Evolutionary conservation across 2,113 vertebrate genomes (phyloP).

Genomic region (Azemiops feae): DNA sequence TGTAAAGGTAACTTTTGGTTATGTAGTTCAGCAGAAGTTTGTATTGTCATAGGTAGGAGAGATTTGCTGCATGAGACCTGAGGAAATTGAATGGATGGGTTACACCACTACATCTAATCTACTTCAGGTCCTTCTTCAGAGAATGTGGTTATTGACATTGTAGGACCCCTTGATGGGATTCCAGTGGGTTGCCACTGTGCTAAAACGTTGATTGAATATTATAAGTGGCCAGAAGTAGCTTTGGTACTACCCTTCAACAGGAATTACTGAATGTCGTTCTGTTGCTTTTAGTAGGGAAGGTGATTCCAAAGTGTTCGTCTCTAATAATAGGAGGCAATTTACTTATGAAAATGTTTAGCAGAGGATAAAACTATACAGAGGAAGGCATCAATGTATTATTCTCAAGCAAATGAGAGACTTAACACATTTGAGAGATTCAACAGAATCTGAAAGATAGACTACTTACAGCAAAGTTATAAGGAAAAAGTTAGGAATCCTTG

Average conservation of each 20-base stretch:
- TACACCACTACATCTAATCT: background rate
- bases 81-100: background rate
- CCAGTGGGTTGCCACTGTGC: background rate
- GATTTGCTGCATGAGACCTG: background rate
- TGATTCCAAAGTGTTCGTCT: background rate
- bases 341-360: background rate
- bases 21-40: background rate
- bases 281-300: background rate
- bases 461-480: background rate
- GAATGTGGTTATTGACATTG: background rate
- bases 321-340: background rate
- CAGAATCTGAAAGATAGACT: background rate
- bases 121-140: background rate
- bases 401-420: background rate
- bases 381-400: background rate
- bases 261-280: background rate
- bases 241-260: background rate
- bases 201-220: background rate
- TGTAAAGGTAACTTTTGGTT: background rate
- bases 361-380: background rate
- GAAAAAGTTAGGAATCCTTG: background rate
- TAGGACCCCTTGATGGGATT: background rate
- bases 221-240: background rate
- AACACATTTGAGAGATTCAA: background rate
- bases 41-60: background rate